Evolutionary conservation across 2,888 invertebrate species (phyloP).

Genomic region (Phrixothrix hirtus): DNA sequence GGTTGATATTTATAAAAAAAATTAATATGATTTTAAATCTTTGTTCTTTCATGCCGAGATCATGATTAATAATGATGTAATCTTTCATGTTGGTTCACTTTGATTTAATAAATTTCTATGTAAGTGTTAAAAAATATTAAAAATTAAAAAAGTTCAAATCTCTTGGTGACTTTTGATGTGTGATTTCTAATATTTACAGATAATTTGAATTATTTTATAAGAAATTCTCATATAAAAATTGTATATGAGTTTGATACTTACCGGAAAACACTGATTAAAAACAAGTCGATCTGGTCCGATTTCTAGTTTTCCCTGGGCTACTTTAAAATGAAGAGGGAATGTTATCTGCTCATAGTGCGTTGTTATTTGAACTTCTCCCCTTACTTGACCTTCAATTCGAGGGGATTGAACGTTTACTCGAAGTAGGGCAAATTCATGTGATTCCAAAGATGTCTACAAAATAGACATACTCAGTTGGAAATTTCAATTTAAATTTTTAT

Average conservation of each 20-base stretch:
- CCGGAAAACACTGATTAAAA: constrained; percentile 81
- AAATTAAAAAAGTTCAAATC: too few species aligned
- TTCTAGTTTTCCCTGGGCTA: constrained; percentile 74
- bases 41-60: too few species aligned
- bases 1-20: too few species aligned
- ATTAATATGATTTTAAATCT: too few species aligned
- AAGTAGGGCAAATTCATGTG: constrained; percentile 70
- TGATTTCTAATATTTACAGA: too few species aligned
- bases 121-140: too few species aligned
- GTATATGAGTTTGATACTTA: constrained; percentile 56
- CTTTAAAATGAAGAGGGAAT: constrained; percentile 73
- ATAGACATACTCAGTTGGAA: neutral
- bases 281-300: constrained; percentile 69
- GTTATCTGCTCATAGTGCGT: constrained; percentile 71
- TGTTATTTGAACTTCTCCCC: constrained; percentile 72
- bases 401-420: constrained; percentile 72
- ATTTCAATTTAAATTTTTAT: too few species aligned
- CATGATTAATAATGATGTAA: too few species aligned
- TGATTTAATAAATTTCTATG: too few species aligned
- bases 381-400: constrained; percentile 67
- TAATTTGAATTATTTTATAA: too few species aligned
- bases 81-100: too few species aligned
- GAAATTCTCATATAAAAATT: constrained; percentile 6
- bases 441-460: constrained; percentile 60
- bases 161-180: too few species aligned